Evolutionary conservation across 2,113 vertebrate genomes (phyloP).

Genomic region (Hippopotamus amphibius): DNA sequence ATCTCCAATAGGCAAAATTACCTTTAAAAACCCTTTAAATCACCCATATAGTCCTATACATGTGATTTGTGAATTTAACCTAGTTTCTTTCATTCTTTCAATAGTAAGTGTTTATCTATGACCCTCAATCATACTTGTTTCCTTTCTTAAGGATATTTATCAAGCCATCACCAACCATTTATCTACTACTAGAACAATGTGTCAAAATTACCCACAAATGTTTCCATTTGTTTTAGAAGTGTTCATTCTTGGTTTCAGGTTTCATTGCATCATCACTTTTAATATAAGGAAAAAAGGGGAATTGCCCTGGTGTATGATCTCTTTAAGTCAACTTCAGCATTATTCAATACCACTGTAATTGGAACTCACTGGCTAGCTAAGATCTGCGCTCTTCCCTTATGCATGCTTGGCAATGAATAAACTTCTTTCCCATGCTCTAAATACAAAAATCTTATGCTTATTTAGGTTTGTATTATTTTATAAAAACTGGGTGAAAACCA

Average conservation of each 20-base stretch:
- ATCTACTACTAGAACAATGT: not conserved
- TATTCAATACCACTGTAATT: not conserved
- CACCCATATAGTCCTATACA: not conserved
- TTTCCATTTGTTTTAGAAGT: slow-evolving; percentile 30
- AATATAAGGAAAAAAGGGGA: not conserved
- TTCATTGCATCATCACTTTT: not conserved
- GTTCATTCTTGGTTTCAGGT: not conserved
- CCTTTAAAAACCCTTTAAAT: not conserved
- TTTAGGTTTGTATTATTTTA: slow-evolving; percentile 35
- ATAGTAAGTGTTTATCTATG: not conserved
- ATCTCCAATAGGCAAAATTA: slow-evolving; percentile 25
- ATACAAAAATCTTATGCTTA: not conserved
- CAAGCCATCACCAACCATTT: not conserved
- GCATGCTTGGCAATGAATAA: not conserved
- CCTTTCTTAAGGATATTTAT: not conserved
- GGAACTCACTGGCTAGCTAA: not conserved
- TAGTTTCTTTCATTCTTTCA: not conserved
- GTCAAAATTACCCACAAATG: not conserved
- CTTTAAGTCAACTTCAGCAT: not conserved
- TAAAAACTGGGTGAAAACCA: slow-evolving; percentile 16
- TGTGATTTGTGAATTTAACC: slow-evolving; percentile 4
- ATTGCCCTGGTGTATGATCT: not conserved
- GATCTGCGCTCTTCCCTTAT: not conserved
- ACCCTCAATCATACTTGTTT: not conserved
- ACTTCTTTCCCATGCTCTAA: not conserved